Base-by-base conservation (phyloP, 2,888 invertebrate genomes). In the Sipunculus nudus region DNA sequence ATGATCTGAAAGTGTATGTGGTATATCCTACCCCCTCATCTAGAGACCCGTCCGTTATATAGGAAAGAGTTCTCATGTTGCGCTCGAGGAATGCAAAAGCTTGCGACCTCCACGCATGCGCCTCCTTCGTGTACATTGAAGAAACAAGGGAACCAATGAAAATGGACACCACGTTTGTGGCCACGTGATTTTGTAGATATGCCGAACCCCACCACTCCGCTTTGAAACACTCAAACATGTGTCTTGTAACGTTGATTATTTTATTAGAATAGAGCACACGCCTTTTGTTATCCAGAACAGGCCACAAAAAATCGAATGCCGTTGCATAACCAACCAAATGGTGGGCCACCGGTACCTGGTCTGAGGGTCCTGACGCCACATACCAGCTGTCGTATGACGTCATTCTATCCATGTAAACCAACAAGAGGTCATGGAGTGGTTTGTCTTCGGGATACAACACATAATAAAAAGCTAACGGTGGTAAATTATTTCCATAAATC, bases 1-100 rank as follows among this genome's bases (percentile, higher is more conserved):
- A 28, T 5, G 55, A 52, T 8, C 60, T 25, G 21, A 43, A 28
- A 10, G 60, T 45, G 50, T 60, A 53, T 13, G 40, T 43, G 16
- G 31, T 55, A 32, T 55, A 60, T 13, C 45, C 47, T 8, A 56
- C 55, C 2, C 55, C 60, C 38, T 60, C 60, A 40, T 45, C 39
- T 16, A 60, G 29, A 41, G 46, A 46, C 10, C 60, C 60, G 35
- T 60, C 60, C 31, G n/a, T 4, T 8, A 60, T 32, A 6, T 43
- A 13, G 6, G 13, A n/a, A 19, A 60, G 45, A 13, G 56, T 25
- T 21, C 23, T 13, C 41, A 60, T 35, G n/a, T 23, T 55, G 21
- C 49, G 4, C 43, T 60, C 60, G 8, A 49, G 29, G 25, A 41
- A 25, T 2, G 3, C 21, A 8, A 60, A 31, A n/a, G 55, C 40